Conservation (phyloP, 2,888 invertebrate species). For the Acanthoscelides obtectus region DNA sequence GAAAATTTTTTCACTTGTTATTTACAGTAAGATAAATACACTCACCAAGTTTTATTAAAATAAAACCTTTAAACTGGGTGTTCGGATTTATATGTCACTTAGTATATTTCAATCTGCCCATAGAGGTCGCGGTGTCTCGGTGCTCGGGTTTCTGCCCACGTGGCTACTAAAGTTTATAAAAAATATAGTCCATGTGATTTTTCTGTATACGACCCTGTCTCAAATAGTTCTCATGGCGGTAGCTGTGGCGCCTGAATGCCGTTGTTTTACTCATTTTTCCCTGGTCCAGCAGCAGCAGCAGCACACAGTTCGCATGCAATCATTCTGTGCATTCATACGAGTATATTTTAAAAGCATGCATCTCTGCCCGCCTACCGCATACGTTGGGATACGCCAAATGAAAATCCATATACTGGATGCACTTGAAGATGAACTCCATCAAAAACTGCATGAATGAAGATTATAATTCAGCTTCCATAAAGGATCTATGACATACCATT, state of each 20-base stretch:
- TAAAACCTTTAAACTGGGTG: too few species aligned
- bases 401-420: neutral
- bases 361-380: neutral
- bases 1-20: too few species aligned
- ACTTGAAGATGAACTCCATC: neutral
- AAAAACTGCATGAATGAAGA: neutral
- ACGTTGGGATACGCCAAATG: neutral
- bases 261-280: neutral
- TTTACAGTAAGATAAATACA: too few species aligned
- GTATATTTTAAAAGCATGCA: neutral
- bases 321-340: neutral
- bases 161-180: too few species aligned
- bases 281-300: neutral
- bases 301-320: neutral
- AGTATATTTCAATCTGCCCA: too few species aligned
- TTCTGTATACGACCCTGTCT: neutral
- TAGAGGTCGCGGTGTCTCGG: too few species aligned
- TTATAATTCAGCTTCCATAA: neutral
- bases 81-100: too few species aligned
- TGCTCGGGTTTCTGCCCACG: too few species aligned
- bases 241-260: neutral
- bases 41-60: too few species aligned
- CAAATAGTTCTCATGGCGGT: neutral
- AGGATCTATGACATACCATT: neutral
- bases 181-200: too few species aligned